Percentiles rank a stretch among this genome's conserved stretches.
These are phyloP conservation scores for Sarotherodon lohbergeri DNA, from an alignment of 2,113 vertebrate genomes.

Conservation along the genomic window DNA sequence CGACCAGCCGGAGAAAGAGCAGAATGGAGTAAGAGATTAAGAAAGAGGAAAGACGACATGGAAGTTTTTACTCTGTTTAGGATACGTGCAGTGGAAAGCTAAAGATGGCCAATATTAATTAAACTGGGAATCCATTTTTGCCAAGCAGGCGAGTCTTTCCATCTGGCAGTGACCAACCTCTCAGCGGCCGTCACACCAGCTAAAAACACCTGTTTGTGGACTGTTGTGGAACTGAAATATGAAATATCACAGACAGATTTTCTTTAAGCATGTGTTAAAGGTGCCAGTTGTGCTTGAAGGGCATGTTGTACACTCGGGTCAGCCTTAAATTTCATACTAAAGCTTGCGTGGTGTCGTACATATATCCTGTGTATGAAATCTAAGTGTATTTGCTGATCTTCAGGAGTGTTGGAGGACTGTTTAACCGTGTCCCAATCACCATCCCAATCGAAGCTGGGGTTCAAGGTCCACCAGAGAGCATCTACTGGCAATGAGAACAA, in stretches of 20 bases:
- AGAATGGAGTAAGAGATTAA: not conserved
- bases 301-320: not conserved
- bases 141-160: not conserved
- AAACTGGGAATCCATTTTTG: not conserved
- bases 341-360: not conserved
- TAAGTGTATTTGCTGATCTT: not conserved
- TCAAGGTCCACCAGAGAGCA: not conserved
- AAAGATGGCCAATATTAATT: not conserved
- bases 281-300: not conserved
- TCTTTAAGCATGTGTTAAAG: not conserved
- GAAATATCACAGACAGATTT: rapidly evolving
- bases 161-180: not conserved
- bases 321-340: not conserved
- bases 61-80: not conserved
- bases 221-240: not conserved
- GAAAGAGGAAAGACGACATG: rapidly evolving
- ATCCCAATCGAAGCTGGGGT: not conserved
- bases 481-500: not conserved
- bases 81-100: not conserved
- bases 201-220: not conserved
- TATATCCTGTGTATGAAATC: not conserved
- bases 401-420: not conserved
- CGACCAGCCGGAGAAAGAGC: not conserved
- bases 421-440: not conserved
- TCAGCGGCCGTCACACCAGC: not conserved